Evolutionary conservation across 2,797 vertebrate genomes (phyloP).

Genomic region (Aplochiton taeniatus): DNA sequence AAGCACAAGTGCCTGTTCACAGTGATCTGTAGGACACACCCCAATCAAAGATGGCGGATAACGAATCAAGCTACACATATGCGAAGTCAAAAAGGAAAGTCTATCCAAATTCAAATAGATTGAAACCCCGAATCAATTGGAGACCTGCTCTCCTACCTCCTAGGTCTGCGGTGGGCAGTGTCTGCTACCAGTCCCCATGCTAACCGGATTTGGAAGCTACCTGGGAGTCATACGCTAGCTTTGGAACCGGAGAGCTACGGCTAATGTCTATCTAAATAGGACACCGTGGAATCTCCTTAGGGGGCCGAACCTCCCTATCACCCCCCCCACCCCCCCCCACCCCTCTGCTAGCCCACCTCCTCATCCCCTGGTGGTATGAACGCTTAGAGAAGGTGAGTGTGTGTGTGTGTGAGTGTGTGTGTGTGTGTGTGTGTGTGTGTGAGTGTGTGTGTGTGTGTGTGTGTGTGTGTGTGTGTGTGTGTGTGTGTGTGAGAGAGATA

Average conservation of each 20-base stretch:
- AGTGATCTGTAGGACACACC: too few species aligned
- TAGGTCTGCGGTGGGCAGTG: neutral
- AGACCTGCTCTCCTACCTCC: too few species aligned
- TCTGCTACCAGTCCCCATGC: too few species aligned
- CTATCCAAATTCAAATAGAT: too few species aligned
- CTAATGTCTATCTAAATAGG: constrained; percentile 53
- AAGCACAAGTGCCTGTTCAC: too few species aligned
- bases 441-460: constrained; percentile 6
- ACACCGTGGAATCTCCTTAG: constrained; percentile 58
- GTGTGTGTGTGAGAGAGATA: constrained; percentile 45
- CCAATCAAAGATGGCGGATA: too few species aligned
- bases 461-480: constrained; percentile 6
- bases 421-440: constrained; percentile 23
- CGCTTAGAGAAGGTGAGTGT: constrained; percentile 33
- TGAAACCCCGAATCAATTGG: too few species aligned
- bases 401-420: too few species aligned
- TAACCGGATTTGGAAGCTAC: constrained; percentile 60
- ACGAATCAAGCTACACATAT: too few species aligned
- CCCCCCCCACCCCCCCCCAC: too few species aligned
- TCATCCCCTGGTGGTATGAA: constrained; percentile 31
- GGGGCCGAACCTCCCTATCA: constrained; percentile 25
- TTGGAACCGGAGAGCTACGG: constrained; percentile 24
- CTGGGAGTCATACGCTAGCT: constrained; percentile 43
- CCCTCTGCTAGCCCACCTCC: neutral
- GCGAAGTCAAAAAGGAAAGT: too few species aligned